Evolutionary conservation across 2,797 vertebrate species (phyloP).

Genomic region (Cynodonichthys magdalenae): DNA sequence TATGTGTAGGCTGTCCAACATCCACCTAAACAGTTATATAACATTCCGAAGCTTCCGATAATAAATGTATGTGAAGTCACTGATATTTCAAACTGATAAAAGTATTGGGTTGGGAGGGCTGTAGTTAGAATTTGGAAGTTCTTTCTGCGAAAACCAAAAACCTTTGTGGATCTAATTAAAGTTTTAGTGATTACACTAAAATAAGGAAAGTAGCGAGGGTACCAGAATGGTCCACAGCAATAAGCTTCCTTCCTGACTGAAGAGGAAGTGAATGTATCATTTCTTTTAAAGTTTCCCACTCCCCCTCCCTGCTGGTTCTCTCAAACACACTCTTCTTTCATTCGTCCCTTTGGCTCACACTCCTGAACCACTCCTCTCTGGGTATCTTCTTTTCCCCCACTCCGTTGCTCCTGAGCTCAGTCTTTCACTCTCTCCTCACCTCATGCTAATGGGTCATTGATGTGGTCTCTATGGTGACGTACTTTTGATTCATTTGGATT

Average conservation of each 20-base stretch:
- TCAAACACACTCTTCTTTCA: slow-evolving; percentile 50
- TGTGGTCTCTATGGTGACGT: slow-evolving; percentile 68
- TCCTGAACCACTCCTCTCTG: slow-evolving; percentile 21
- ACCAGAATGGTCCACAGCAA: slow-evolving; percentile 28
- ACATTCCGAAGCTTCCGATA: not conserved
- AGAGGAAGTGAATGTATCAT: slow-evolving; percentile 42
- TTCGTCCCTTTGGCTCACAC: slow-evolving; percentile 29
- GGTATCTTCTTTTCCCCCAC: slow-evolving; percentile 25
- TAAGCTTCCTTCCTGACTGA: slow-evolving; percentile 31
- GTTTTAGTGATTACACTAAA: not conserved
- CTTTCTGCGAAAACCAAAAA: slow-evolving; percentile 4
- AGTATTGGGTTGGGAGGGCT: not conserved
- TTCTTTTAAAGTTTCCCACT: slow-evolving; percentile 38
- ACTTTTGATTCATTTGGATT: slow-evolving; percentile 44
- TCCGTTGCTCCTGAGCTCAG: slow-evolving; percentile 15
- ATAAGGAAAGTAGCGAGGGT: not conserved
- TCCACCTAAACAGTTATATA: not conserved
- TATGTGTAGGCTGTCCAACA: too few species aligned
- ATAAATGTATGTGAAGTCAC: too few species aligned
- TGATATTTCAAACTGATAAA: not conserved
- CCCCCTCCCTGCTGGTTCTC: slow-evolving; percentile 6
- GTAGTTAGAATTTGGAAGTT: too few species aligned
- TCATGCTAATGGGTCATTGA: slow-evolving; percentile 62
- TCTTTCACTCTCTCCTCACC: slow-evolving; percentile 35
- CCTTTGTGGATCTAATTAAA: not conserved